Percentiles rank a stretch among this genome's conserved stretches.
Conservation (phyloP, 2,113 vertebrate species). For the Megaceryle torquata region DNA sequence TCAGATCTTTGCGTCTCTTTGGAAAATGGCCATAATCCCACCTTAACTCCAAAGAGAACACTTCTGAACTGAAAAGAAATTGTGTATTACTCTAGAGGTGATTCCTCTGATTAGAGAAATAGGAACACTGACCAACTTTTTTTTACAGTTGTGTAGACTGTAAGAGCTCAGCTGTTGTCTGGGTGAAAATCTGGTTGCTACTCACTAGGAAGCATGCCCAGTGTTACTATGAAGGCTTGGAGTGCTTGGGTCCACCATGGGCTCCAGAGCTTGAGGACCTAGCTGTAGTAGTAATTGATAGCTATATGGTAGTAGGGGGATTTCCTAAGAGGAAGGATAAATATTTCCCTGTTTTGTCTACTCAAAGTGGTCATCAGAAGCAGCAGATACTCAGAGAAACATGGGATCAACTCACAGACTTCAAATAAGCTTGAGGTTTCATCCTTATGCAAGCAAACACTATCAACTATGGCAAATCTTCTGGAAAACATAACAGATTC, state of each 20-base stretch:
- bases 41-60: background rate
- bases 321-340: background rate
- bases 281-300: background rate
- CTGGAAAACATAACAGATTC: background rate
- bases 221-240: background rate
- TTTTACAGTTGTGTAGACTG: background rate
- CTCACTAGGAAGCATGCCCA: background rate
- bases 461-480: background rate
- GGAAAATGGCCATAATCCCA: background rate
- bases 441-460: background rate
- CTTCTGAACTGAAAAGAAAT: background rate
- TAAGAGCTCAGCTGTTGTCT: background rate
- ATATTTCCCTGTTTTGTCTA: background rate
- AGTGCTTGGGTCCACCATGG: fast-evolving
- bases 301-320: background rate
- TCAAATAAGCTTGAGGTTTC: background rate
- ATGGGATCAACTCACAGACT: background rate
- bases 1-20: background rate
- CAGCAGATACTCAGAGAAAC: background rate
- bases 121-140: background rate
- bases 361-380: background rate
- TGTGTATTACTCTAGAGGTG: background rate
- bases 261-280: background rate
- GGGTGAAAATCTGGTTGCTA: background rate
- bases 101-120: background rate